Evolutionary conservation across 2,113 vertebrate species (phyloP).

Genomic region (Calyptommatus sinebrachiatus): DNA sequence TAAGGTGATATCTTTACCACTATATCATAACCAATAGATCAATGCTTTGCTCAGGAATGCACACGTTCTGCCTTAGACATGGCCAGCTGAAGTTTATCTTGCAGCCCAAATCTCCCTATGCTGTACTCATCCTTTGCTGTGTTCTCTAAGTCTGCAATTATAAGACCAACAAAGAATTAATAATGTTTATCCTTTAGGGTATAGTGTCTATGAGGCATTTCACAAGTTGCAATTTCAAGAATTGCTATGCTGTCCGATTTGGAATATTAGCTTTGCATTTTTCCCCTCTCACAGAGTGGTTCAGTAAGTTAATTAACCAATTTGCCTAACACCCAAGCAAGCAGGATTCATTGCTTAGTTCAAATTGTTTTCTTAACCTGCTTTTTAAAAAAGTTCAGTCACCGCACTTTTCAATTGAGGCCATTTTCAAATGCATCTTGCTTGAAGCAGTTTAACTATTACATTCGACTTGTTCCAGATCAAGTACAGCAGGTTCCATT

Average conservation of each 20-base stretch:
- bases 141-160: conserved; percentile 1
- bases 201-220: conserved; percentile 2
- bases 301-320: conserved; percentile 29
- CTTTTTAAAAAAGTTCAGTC: conserved; percentile 12
- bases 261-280: conserved; percentile 29
- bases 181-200: background rate
- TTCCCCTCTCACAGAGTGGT: background rate
- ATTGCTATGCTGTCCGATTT: conserved; percentile 9
- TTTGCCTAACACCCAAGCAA: conserved; percentile 32
- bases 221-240: conserved; percentile 18
- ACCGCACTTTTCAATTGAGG: background rate
- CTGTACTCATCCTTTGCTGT: background rate
- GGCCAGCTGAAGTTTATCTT: background rate
- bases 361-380: conserved; percentile 29
- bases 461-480: too few relatives aligned
- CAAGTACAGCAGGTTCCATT: too few relatives aligned
- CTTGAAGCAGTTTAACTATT: too few relatives aligned
- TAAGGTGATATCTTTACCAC: too few relatives aligned
- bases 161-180: conserved; percentile 14
- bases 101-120: background rate
- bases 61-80: background rate
- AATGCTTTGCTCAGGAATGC: too few relatives aligned
- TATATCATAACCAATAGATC: too few relatives aligned
- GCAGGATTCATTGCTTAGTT: conserved; percentile 15
- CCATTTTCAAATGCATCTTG: too few relatives aligned